Conservation (phyloP, 1,140 invertebrate species). For the Drosophila bocki region DNA sequence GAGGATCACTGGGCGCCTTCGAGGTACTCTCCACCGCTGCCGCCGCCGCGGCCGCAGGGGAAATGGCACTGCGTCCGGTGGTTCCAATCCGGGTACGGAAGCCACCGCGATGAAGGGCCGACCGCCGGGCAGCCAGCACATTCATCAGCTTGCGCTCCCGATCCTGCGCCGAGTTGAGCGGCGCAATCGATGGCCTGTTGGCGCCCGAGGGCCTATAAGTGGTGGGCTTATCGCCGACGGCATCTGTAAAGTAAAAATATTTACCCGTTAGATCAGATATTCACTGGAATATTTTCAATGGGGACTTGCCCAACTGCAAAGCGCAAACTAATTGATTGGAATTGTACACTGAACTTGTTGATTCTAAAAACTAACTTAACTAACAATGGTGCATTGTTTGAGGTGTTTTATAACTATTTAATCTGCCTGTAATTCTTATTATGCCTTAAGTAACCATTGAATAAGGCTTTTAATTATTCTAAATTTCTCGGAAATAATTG, state of each 20-base stretch:
- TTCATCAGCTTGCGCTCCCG: slow-evolving; percentile 86
- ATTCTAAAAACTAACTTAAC: not conserved
- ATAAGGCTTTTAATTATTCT: not conserved
- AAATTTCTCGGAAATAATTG: not conserved
- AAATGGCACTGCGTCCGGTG: slow-evolving; percentile 71
- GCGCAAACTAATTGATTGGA: slow-evolving; percentile 8
- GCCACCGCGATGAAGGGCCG: slow-evolving; percentile 84
- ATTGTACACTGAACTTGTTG: not conserved
- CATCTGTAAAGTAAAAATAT: slow-evolving; percentile 58
- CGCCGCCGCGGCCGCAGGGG: slow-evolving; percentile 16
- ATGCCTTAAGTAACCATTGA: not conserved
- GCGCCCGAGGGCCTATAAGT: slow-evolving; percentile 64
- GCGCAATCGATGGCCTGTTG: slow-evolving; percentile 60
- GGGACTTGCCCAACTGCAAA: slow-evolving; percentile 8
- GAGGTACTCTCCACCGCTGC: slow-evolving; percentile 74
- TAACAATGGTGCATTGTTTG: not conserved
- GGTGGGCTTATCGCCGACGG: slow-evolving; percentile 68
- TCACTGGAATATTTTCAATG: slow-evolving; percentile 12
- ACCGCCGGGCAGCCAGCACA: slow-evolving; percentile 86
- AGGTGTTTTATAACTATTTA: not conserved
- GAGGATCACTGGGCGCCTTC: slow-evolving; percentile 74
- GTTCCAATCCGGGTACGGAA: slow-evolving; percentile 84
- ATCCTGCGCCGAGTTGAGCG: slow-evolving; percentile 68
- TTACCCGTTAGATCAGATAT: slow-evolving; percentile 23
- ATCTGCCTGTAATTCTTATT: not conserved